Conservation (phyloP, 2,113 vertebrate genomes). For the Dromiciops gliroides region DNA sequence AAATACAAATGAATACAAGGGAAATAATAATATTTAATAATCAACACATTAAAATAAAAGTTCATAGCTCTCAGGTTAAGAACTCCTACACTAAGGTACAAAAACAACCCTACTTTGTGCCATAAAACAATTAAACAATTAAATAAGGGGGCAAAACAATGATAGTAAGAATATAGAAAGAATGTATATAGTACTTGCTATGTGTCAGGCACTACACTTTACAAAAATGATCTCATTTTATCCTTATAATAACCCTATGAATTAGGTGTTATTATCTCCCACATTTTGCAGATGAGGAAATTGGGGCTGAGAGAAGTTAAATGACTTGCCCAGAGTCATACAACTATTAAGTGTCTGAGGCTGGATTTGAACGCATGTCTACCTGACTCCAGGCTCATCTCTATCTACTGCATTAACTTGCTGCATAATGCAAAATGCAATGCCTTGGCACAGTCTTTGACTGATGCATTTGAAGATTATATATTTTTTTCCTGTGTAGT, state of each 20-base stretch:
- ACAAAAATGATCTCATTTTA: neutral
- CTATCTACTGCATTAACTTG: neutral
- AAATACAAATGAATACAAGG: neutral
- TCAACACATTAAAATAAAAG: neutral
- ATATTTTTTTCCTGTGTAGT: neutral
- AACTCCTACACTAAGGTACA: neutral
- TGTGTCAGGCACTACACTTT: neutral
- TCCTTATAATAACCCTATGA: neutral
- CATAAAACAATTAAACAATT: neutral
- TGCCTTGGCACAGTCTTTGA: neutral
- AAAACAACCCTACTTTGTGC: neutral
- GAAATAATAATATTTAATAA: neutral
- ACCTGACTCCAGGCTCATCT: neutral
- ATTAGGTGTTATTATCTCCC: neutral
- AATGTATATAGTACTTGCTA: neutral
- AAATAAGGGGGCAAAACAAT: neutral
- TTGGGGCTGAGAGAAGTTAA: neutral
- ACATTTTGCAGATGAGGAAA: neutral
- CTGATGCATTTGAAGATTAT: neutral
- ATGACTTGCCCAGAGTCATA: neutral
- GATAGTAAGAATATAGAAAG: neutral
- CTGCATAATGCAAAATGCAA: no score
- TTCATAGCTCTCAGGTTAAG: neutral
- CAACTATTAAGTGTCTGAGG: neutral
- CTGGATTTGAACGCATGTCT: neutral